Conservation (phyloP, 2,113 vertebrate genomes). For the Pseudorhombus dupliciocellatus region DNA sequence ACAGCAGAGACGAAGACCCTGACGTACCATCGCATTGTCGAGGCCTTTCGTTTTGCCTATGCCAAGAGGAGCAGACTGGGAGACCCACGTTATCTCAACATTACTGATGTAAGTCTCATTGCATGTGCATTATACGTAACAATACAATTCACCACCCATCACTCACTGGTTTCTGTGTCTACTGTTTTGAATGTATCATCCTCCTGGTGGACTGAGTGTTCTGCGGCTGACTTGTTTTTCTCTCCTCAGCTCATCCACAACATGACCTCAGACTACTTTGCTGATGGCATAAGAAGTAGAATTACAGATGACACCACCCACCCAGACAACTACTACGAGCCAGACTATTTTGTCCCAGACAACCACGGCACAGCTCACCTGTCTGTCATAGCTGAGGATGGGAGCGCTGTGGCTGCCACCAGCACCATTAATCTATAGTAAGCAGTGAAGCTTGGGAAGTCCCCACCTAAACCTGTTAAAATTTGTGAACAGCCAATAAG, state of each 20-base stretch:
- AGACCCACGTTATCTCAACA: slow-evolving; percentile 89
- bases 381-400: slow-evolving; percentile 91
- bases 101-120: slow-evolving; percentile 84
- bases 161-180: neutral
- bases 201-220: neutral
- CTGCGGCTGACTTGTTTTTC: slow-evolving; percentile 35
- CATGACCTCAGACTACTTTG: slow-evolving; percentile 93
- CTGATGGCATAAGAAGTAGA: slow-evolving; percentile 84
- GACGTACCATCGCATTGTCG: slow-evolving; percentile 93
- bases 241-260: slow-evolving; percentile 88
- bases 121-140: neutral
- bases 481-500: neutral
- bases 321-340: slow-evolving; percentile 87
- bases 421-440: slow-evolving; percentile 98
- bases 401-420: slow-evolving; percentile 94
- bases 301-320: slow-evolving; percentile 92
- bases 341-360: slow-evolving; percentile 85
- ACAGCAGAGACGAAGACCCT: slow-evolving; percentile 84
- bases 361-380: slow-evolving; percentile 91
- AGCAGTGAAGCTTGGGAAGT: slow-evolving; percentile 42
- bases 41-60: slow-evolving; percentile 95
- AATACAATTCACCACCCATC: neutral
- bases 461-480: too few species aligned
- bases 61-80: slow-evolving; percentile 93
- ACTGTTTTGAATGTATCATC: neutral